Base-by-base conservation (phyloP, 1,140 invertebrate genomes). In the Vanessa tameamea region DNA sequence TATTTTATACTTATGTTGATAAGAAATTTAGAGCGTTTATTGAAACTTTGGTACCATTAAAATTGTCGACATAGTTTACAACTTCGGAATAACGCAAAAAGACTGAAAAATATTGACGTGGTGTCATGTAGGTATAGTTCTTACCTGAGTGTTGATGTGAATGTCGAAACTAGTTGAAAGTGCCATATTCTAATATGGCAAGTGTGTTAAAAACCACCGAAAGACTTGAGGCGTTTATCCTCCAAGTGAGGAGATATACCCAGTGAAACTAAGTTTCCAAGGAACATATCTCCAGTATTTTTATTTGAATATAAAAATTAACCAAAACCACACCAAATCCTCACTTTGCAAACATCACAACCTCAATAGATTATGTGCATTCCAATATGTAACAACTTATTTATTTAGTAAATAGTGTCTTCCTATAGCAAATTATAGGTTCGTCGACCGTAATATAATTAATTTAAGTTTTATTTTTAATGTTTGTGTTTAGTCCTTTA, bases 281-380 rank as follows among this genome's bases (percentile, higher is more conserved):
- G 57, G 51, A 59, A 59, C 12, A 75, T 64, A 64, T 77, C 75
- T 75, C 75, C 65, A 76, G 47, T 79, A 70, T 71, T 75, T 80
- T 76, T 78, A 64, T 82, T 83, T 79, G 65, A 81, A 80, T 55
- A 78, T 77, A 77, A 80, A 78, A 67, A 74, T 61, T 76, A 86
- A 82, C 83, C 83, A 88, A 90, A 90, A 85, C 79, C 79, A 65
- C 59, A 79, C 76, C 78, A 83, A 81, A 81, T 80, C 74, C 59
- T 78, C 73, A 69, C 76, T 72, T 55, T 76, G 14, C 80, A 23
- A 53, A 50, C 31, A 16, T 23, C 37, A 13, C 37, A 61, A 69
- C 72, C n/a, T 75, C 69, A 75, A 71, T 75, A 77, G 72, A 47
- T 72, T 75, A 75, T 20, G 26, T 47, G 7, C 69, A 61, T 78